Base-by-base conservation (phyloP, 2,797 vertebrate species). In the Cossypha niveicapilla region DNA sequence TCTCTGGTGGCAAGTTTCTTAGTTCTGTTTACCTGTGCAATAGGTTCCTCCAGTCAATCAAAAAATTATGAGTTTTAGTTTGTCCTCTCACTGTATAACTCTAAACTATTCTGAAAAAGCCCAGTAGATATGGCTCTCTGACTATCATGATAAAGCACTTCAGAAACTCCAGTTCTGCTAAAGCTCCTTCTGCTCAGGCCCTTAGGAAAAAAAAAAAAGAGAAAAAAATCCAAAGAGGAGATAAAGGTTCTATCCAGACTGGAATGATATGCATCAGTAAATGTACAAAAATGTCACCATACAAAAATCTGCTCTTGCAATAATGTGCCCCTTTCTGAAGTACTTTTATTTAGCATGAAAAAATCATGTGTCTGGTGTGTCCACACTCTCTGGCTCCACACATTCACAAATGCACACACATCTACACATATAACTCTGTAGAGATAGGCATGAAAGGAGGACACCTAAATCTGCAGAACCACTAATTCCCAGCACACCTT, bases 141-240 rank as follows among this genome's bases (percentile, higher is more conserved):
- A 58, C 68, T 76, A 28, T 68, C 25, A 56, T 18, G 22, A 70
- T 27, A 81, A 76, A 61, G 28, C 11, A 50, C 13, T 25, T 30
- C 63, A 79, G 27, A 66, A 71, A 27, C 9, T 35, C 21, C 32
- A 53, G 23, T 30, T 71, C n/a, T 81, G 25, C 13, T 27, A 75
- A 72, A 91, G 9, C 25, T 78, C n/a, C 16, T 73, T 66, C 50
- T 61, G 22, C 18, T 58, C 47, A 30, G 35, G 22, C 6, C 22
- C 58, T 39, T 27, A 28, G 13, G 0, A 0, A 0, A 9, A n/a
- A 0, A 9, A n/a, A 39, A 37, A 10, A 13, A 24, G 35, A 19
- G 10, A 47, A 62, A 48, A 44, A 11, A 25, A 14, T 7, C 5
- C 17, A 32, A 47, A 84, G 9, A 51, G 11, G 7, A 42, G 28